These are phyloP conservation scores for Neodiprion fabricii DNA, from an alignment of 1,140 invertebrate species.

Conservation along the genomic window DNA sequence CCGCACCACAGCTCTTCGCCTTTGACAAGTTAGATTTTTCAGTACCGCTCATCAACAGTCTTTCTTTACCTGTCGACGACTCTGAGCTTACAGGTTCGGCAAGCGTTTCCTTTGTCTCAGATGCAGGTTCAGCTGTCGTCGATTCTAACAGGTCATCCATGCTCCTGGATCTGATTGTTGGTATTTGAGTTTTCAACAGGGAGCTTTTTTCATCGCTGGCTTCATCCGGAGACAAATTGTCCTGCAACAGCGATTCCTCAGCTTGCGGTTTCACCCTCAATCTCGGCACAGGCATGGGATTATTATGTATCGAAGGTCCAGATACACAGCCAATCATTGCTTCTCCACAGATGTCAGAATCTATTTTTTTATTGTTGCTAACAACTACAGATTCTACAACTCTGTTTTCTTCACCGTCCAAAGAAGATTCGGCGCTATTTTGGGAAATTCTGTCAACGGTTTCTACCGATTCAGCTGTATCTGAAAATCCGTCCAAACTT, in stretches of 20 bases:
- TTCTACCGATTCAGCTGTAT: slow-evolving; percentile 40
- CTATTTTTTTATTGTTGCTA: slow-evolving; percentile 12
- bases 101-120: neutral
- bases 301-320: slow-evolving; percentile 31
- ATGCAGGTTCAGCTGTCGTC: slow-evolving; percentile 2
- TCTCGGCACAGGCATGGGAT: slow-evolving; percentile 30
- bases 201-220: slow-evolving; percentile 1
- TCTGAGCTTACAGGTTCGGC: neutral
- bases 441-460: slow-evolving; percentile 26
- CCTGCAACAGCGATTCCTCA: neutral
- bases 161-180: slow-evolving; percentile 20
- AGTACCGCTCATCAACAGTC: slow-evolving; percentile 17
- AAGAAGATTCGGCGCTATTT: slow-evolving; percentile 38
- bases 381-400: neutral
- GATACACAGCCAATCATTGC: slow-evolving; percentile 35
- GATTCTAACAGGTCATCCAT: slow-evolving; percentile 9
- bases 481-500: slow-evolving; percentile 54
- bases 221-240: slow-evolving; percentile 10
- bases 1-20: slow-evolving; percentile 54
- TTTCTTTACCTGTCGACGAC: neutral
- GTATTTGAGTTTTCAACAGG: slow-evolving; percentile 12
- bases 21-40: slow-evolving; percentile 45
- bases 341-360: slow-evolving; percentile 26
- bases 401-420: neutral
- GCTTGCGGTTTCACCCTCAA: slow-evolving; percentile 10